Percentiles rank a stretch among this genome's conserved stretches.
These are phyloP conservation scores for Lasioglossum baleicum DNA, from an alignment of 1,140 invertebrate genomes.

Conservation along the genomic window DNA sequence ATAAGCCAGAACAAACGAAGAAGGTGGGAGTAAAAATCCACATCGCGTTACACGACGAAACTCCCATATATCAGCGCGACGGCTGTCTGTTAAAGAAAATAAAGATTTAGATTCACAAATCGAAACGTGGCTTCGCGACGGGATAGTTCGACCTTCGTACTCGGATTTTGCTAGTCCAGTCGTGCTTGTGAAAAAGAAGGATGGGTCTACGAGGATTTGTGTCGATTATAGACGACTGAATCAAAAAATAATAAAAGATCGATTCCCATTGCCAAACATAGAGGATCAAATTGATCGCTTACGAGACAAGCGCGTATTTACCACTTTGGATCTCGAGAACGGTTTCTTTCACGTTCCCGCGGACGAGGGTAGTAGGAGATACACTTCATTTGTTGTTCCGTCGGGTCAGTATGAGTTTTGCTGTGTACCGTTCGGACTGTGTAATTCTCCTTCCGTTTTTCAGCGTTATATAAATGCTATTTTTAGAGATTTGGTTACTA, in stretches of 20 bases:
- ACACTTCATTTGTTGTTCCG: neutral
- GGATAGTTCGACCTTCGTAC: too few relatives aligned
- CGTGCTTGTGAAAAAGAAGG: too few relatives aligned
- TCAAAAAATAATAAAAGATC: neutral
- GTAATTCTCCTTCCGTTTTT: constrained; percentile 8
- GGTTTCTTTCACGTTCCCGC: neutral
- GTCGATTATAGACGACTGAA: too few relatives aligned
- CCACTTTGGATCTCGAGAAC: neutral
- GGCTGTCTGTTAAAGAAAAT: too few relatives aligned
- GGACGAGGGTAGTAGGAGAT: neutral
- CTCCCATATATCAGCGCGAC: too few relatives aligned
- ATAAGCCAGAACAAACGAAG: too few relatives aligned
- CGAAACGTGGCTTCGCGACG: too few relatives aligned
- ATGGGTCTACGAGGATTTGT: too few relatives aligned
- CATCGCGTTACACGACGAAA: too few relatives aligned
- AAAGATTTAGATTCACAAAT: too few relatives aligned
- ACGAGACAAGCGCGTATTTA: neutral
- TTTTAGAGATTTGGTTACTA: neutral
- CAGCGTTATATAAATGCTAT: constrained; percentile 6
- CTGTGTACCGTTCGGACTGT: constrained; percentile 4
- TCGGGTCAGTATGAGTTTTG: constrained; percentile 6
- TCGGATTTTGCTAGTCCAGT: too few relatives aligned
- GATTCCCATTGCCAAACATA: constrained; percentile 18
- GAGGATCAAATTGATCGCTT: constrained; percentile 1
- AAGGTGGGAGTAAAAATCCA: too few relatives aligned